A percentile compares a stretch with the other conserved stretches of the same genome.
Evolutionary conservation across 1,140 invertebrate species (phyloP).

Genomic region (Drosophila parabipectinata): DNA sequence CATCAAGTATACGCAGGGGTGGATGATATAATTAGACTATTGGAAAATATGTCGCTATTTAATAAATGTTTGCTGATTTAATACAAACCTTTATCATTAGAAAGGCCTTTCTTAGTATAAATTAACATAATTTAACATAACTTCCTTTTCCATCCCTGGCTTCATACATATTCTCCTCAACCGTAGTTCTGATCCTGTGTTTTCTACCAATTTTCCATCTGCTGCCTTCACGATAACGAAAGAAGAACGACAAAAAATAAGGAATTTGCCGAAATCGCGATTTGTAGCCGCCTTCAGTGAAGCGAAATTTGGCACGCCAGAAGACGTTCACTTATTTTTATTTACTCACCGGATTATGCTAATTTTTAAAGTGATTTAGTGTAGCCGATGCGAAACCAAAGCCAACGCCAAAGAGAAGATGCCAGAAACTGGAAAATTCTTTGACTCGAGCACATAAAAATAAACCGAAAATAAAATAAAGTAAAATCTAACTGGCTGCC

Average conservation of each 20-base stretch:
- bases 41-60: neutral
- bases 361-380: constrained; percentile 82
- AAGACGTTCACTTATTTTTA: constrained; percentile 78
- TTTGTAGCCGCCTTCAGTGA: constrained; percentile 40
- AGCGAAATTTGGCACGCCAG: constrained; percentile 46
- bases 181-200: constrained; percentile 9
- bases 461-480: constrained; percentile 69
- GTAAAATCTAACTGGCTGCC: constrained; percentile 71
- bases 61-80: neutral
- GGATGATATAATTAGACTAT: constrained; percentile 2
- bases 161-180: constrained; percentile 1
- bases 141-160: constrained; percentile 23
- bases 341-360: constrained; percentile 82
- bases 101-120: neutral
- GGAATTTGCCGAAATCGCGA: constrained; percentile 41
- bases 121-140: neutral
- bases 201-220: constrained; percentile 45
- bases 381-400: constrained; percentile 63
- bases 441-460: constrained; percentile 55
- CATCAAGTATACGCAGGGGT: constrained; percentile 46
- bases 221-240: constrained; percentile 26
- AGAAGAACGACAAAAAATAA: constrained; percentile 19
- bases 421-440: constrained; percentile 25
- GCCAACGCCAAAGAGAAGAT: constrained; percentile 34
- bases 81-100: neutral